Base-by-base conservation (phyloP, 2,888 invertebrate species). In the Tineola bisselliella region DNA sequence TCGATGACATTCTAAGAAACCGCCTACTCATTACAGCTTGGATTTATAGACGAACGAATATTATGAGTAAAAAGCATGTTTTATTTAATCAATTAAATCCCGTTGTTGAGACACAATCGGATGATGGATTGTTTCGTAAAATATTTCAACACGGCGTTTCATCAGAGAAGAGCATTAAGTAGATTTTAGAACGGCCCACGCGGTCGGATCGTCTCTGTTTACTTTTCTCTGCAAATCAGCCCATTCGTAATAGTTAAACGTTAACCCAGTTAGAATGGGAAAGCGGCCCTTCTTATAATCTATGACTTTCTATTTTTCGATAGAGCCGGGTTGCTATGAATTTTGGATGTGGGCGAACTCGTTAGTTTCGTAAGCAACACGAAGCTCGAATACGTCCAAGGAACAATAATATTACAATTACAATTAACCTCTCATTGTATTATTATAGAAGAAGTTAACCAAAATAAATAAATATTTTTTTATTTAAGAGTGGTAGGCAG, bases 221-320 rank as follows among this genome's bases (percentile, higher is more conserved):
- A 67, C 64, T 43, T 54, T 52, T 54, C 56, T 43, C 30, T 62
- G 63, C 60, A 43, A 62, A 64, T 60, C 44, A 58, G 44, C 52
- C 25, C 38, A 56, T 61, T 62, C 63, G 62, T 63, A 62, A 66
- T 63, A 64, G 63, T 67, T 62, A 64, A 65, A 65, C 59, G 61
- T 60, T 62, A 79, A 80, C 82, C 82, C 66, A 83, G 77, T 78
- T 81, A 75, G 69, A 68, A 69, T 70, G 72, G 76, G 78, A 82
- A 81, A 83, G 83, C 79, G 76, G 82, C 80, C 81, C 82, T 66
- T 70, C 64, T 62, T 60, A 62, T 66, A 73, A 84, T 80, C 79
- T 76, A 77, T 80, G 75, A 80, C 86, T 87, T 87, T 87, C 86
- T 86, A 86, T 84, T 83, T 86, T 84, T 84, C 54, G 54, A 54